These are phyloP conservation scores for Trichomalopsis sarcophagae DNA, from an alignment of 1,140 invertebrate species.

Conservation along the genomic window DNA sequence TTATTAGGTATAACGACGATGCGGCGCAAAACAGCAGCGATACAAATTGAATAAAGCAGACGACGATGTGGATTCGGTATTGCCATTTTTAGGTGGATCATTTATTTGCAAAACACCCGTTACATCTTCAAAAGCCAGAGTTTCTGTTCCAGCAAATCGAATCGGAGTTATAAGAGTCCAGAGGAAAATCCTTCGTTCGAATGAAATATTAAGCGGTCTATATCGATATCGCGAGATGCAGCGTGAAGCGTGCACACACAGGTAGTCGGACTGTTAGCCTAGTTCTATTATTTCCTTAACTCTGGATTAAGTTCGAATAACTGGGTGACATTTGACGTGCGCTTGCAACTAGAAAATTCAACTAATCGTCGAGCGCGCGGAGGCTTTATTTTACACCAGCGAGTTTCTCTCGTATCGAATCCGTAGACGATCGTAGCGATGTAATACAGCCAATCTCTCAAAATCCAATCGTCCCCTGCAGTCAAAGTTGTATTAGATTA, in stretches of 20 bases:
- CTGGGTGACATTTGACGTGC: neutral
- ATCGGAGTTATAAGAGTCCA: neutral
- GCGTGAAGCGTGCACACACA: neutral
- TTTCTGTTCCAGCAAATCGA: neutral
- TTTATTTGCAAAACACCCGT: too few species aligned
- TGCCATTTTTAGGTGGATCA: too few species aligned
- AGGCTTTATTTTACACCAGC: neutral
- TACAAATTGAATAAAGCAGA: too few species aligned
- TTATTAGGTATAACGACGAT: too few species aligned
- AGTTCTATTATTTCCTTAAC: conserved; percentile 1
- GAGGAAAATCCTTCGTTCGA: neutral
- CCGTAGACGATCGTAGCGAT: too few species aligned
- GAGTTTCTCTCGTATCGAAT: too few species aligned
- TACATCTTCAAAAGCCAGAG: neutral
- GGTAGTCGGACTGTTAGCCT: neutral
- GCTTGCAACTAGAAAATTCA: neutral
- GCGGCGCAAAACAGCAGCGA: too few species aligned
- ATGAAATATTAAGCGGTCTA: neutral
- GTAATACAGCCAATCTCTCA: too few species aligned
- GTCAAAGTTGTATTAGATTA: too few species aligned
- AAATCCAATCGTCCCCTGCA: too few species aligned
- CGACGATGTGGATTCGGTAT: too few species aligned
- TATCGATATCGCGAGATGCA: neutral
- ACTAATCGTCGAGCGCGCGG: neutral
- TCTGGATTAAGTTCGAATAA: neutral